phyloP scores from a whole-genome alignment of 2,797 vertebrate genomes.

The Psittacula derbiana region DNA sequence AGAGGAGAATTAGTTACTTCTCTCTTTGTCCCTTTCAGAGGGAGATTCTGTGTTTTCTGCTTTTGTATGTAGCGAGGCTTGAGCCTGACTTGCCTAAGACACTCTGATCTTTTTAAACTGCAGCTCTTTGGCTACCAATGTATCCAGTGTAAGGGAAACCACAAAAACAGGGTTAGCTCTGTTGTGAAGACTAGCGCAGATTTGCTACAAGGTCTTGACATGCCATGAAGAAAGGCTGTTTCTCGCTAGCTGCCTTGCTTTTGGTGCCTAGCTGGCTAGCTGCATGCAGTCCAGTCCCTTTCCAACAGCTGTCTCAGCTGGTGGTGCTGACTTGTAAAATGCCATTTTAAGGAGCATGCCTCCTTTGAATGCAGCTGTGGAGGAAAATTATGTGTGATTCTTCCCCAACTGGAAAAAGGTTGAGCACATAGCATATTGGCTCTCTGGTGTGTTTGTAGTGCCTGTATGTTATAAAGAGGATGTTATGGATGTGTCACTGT shows the following conservation, averaged over 20 bases:
- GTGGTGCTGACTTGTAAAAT: background rate
- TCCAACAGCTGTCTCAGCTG: background rate
- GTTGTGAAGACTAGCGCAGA: background rate
- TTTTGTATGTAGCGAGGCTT: background rate
- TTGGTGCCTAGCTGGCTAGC: background rate
- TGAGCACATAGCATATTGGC: background rate
- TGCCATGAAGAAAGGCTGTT: background rate
- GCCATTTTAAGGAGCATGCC: background rate
- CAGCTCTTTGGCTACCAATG: background rate
- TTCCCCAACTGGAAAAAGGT: background rate
- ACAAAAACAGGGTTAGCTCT: background rate
- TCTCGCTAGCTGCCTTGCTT: background rate
- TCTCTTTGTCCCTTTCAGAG: background rate
- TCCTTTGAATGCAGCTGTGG: background rate
- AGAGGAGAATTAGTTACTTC: background rate
- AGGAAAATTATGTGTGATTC: background rate
- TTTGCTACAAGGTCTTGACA: background rate
- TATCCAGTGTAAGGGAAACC: background rate
- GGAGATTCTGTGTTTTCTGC: background rate
- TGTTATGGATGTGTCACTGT: background rate
- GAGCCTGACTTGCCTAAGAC: background rate
- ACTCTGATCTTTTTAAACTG: background rate
- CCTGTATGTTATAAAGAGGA: background rate
- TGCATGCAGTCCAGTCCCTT: background rate
- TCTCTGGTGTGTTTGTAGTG: background rate